Conservation (phyloP, 1,140 invertebrate species). For the Chrysomallon squamiferum region DNA sequence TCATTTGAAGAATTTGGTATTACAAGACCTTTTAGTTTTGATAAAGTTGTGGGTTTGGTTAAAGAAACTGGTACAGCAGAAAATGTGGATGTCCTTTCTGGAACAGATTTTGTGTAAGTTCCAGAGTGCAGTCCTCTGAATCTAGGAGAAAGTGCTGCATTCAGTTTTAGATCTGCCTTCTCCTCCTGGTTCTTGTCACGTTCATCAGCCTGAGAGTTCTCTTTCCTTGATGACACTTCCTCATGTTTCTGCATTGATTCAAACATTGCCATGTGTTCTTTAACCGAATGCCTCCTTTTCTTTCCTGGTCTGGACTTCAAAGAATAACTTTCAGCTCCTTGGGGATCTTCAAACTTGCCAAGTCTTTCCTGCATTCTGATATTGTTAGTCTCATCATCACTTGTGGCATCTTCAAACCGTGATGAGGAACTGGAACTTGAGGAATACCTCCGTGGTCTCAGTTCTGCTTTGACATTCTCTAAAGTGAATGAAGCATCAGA, state of each 20-base stretch:
- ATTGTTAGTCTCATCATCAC: too few relatives aligned
- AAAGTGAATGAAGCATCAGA: too few relatives aligned
- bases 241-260: neutral
- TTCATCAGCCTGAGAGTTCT: too few relatives aligned
- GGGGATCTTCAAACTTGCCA: neutral
- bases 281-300: neutral
- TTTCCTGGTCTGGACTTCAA: neutral
- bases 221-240: neutral
- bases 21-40: neutral
- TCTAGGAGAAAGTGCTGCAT: neutral
- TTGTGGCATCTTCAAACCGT: too few relatives aligned
- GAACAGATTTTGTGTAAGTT: neutral
- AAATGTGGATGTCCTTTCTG: too few relatives aligned
- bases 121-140: neutral
- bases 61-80: too few relatives aligned
- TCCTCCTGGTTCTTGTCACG: too few relatives aligned
- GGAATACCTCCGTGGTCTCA: neutral
- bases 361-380: too few relatives aligned
- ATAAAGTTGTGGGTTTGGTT: too few relatives aligned
- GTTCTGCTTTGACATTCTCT: too few relatives aligned
- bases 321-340: neutral
- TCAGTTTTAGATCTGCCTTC: neutral
- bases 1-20: neutral
- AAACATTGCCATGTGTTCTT: conserved; percentile 1
- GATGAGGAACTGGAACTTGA: conserved; percentile 5